Percentiles rank a stretch among this genome's conserved stretches.
These are phyloP conservation scores for Limnodromus scolopaceus DNA, from an alignment of 2,797 vertebrate species.

Conservation along the genomic window DNA sequence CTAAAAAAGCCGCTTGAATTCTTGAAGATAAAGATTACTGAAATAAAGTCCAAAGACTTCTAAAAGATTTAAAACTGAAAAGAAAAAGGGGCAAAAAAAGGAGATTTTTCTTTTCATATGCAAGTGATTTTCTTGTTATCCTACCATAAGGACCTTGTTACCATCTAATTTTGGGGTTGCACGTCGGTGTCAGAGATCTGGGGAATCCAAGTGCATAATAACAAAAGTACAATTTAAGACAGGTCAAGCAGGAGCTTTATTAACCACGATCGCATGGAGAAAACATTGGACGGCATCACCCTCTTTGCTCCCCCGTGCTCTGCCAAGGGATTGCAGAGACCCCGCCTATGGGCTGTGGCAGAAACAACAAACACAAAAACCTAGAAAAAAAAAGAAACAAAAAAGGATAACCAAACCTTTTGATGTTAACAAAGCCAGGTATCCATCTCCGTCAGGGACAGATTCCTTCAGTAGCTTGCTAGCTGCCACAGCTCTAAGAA, in stretches of 20 bases:
- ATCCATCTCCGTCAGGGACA: neutral
- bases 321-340: neutral
- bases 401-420: neutral
- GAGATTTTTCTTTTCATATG: neutral
- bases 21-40: constrained; percentile 18
- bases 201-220: neutral
- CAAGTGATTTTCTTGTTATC: neutral
- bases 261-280: neutral
- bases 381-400: too few species aligned
- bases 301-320: neutral
- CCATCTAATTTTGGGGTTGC: neutral
- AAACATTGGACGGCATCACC: neutral
- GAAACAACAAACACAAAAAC: fast-evolving
- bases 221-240: neutral
- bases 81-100: neutral
- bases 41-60: neutral
- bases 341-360: neutral
- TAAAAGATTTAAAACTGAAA: neutral
- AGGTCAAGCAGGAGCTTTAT: neutral
- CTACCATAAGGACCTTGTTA: neutral
- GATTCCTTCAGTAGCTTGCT: neutral
- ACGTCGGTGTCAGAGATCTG: neutral
- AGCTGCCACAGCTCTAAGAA: neutral
- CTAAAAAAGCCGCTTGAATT: constrained; percentile 19
- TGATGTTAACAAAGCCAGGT: neutral